Evolutionary conservation across 1,140 invertebrate genomes (phyloP).

Genomic region (Meloidogyne hapla): DNA sequence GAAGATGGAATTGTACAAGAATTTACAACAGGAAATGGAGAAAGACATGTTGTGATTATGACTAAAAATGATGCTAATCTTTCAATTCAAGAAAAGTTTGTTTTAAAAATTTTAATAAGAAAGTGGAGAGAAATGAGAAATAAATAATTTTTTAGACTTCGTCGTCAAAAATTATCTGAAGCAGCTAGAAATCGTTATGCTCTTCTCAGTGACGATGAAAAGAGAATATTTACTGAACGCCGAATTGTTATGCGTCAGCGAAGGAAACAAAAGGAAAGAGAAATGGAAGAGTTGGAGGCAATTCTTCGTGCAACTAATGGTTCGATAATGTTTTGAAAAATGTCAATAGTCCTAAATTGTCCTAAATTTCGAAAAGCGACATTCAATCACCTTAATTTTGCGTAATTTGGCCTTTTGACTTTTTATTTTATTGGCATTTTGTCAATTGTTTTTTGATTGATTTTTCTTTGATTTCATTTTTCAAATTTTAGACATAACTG

Average conservation of each 20-base stretch:
- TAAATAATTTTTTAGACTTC: constrained; percentile 14
- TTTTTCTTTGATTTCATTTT: not conserved
- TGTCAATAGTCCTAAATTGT: not conserved
- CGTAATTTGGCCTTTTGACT: too few relatives aligned
- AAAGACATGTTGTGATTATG: constrained; percentile 27
- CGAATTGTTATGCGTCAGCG: constrained; percentile 49
- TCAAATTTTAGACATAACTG: constrained; percentile 34
- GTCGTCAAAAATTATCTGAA: constrained; percentile 26
- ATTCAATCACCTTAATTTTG: too few relatives aligned
- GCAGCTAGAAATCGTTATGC: constrained; percentile 25
- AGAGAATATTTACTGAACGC: constrained; percentile 23
- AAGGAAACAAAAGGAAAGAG: constrained; percentile 48
- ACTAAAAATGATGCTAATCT: constrained; percentile 10
- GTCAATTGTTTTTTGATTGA: too few relatives aligned
- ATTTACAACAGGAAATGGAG: constrained; percentile 21
- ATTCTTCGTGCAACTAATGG: constrained; percentile 44
- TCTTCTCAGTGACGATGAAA: constrained; percentile 27
- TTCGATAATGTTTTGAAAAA: constrained; percentile 8
- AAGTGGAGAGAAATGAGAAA: too few relatives aligned
- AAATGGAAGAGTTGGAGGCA: constrained; percentile 48
- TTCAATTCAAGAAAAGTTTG: constrained; percentile 17
- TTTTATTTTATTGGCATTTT: not conserved
- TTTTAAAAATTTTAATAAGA: not conserved
- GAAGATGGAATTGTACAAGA: constrained; percentile 28
- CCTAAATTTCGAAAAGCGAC: too few relatives aligned